phyloP scores from a whole-genome alignment of 2,888 invertebrate genomes.

The Amphipoea oculea region DNA sequence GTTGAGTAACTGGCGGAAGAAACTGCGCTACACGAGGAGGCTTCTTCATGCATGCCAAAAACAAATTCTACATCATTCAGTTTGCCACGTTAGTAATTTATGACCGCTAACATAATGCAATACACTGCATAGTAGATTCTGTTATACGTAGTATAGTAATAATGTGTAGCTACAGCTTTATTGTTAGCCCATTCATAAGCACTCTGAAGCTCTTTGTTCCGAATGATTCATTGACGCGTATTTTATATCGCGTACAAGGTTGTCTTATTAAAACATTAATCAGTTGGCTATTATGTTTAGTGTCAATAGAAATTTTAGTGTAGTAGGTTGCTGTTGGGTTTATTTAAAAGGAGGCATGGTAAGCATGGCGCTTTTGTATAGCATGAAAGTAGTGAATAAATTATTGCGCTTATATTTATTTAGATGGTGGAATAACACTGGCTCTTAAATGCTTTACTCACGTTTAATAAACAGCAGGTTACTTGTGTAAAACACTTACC shows the following conservation, averaged over 20 bases:
- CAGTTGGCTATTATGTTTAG: conserved; percentile 16
- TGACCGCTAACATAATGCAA: conserved; percentile 15
- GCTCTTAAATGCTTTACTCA: too few species aligned
- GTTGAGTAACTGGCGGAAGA: too few species aligned
- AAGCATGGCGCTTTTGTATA: neutral
- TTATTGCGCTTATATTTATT: neutral
- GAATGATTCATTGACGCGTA: conserved; percentile 46
- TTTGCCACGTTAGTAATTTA: neutral
- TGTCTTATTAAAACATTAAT: conserved; percentile 54
- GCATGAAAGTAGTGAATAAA: neutral
- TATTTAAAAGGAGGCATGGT: neutral
- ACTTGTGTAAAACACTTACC: too few species aligned
- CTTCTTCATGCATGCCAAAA: neutral
- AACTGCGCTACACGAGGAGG: too few species aligned
- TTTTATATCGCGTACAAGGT: conserved; percentile 35
- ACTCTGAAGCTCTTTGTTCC: conserved; percentile 44
- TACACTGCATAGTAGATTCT: neutral
- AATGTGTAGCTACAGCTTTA: conserved; percentile 8
- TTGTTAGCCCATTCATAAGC: conserved; percentile 49
- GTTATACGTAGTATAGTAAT: neutral
- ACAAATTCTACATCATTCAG: neutral
- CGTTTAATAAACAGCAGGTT: neutral
- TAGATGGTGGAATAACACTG: neutral
- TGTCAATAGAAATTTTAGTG: neutral
- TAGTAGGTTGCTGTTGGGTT: neutral